Base-by-base conservation (phyloP, 2,113 vertebrate genomes). In the Aleadryas rufinucha region DNA sequence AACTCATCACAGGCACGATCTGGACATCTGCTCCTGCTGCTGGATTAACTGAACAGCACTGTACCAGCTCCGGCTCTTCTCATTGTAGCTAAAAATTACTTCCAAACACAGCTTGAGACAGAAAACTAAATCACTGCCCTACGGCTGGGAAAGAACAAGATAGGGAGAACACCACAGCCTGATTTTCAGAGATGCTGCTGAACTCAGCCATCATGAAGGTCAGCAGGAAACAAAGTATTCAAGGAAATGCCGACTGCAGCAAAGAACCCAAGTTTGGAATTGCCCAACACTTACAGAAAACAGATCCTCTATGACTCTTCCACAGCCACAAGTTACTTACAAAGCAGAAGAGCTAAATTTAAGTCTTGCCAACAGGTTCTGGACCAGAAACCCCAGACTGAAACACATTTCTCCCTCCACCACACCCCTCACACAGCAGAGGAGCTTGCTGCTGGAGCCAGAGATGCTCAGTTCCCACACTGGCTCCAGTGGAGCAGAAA, bases 51-150 rank as follows among this genome's bases (percentile, higher is more conserved):
- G 60, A 85, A 64, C 52, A 64, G 68, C 68, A 16, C 52, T 70
- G 50, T n/a, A 76, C 53, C 13, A 60, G 75, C 61, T 77, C 35
- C 1, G 11, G 54, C 42, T 64, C 37, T 24, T 52, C 94, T 75
- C 75, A 41, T n/a, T 30, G 23, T 7, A 31, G 57, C 83, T 94
- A 90, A 94, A 90, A 95, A 90, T 90, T 1, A 60, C 82, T 95
- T 92, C 79, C 72, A 84, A 84, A 68, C 90, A 70, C 59, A 75
- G 90, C 45, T 74, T 92, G 95, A 97, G 87, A 74, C 8, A 77
- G 71, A 66, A 71, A 93, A 92, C 75, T 64, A 93, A 93, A 94
- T 93, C 85, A 77, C 52, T 56, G 65, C 52, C 63, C 68, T 77
- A 47, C 1, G 10, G 52, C 89, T 86, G 68, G 59, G 71, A 60